Evolutionary conservation across 2,797 vertebrate species (phyloP).

Genomic region (Denticeps clupeoides): DNA sequence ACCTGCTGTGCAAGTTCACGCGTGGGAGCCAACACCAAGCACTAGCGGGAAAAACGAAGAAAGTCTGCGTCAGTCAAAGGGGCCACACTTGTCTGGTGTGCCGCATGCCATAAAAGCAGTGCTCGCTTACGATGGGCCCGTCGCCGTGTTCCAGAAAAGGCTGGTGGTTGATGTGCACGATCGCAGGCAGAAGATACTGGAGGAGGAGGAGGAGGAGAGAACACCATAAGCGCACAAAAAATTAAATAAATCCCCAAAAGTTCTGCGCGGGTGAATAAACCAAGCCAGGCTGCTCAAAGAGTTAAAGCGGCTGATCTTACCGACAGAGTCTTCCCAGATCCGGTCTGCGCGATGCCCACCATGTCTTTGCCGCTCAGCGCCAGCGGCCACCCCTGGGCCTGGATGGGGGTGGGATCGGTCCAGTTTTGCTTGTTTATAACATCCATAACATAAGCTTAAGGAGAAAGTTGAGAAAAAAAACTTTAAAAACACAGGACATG

Average conservation of each 20-base stretch:
- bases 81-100: not conserved
- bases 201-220: not conserved
- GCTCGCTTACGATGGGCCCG: conserved; percentile 86
- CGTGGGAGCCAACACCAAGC: conserved; percentile 87
- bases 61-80: not conserved
- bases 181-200: conserved; percentile 90
- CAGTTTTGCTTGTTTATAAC: conserved; percentile 87
- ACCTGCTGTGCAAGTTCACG: conserved; percentile 94
- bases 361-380: conserved; percentile 90
- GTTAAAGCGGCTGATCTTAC: too few species aligned
- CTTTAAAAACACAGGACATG: too few species aligned
- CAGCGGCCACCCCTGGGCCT: conserved; percentile 93
- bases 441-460: conserved; percentile 88
- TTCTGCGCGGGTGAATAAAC: not conserved
- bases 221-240: not conserved
- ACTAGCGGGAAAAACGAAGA: conserved; percentile 45
- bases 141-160: conserved; percentile 93
- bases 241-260: too few species aligned
- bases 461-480: not conserved
- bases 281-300: too few species aligned
- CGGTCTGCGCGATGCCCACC: conserved; percentile 97
- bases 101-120: not conserved
- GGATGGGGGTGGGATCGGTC: conserved; percentile 92
- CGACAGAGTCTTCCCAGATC: conserved; percentile 91
- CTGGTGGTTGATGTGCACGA: conserved; percentile 97